A percentile compares a stretch with the other conserved stretches of the same genome.
Evolutionary conservation across 37 sponge, comb jelly and placozoan genomes (phyloP).

Genomic region (Hexactinellida sp.): DNA sequence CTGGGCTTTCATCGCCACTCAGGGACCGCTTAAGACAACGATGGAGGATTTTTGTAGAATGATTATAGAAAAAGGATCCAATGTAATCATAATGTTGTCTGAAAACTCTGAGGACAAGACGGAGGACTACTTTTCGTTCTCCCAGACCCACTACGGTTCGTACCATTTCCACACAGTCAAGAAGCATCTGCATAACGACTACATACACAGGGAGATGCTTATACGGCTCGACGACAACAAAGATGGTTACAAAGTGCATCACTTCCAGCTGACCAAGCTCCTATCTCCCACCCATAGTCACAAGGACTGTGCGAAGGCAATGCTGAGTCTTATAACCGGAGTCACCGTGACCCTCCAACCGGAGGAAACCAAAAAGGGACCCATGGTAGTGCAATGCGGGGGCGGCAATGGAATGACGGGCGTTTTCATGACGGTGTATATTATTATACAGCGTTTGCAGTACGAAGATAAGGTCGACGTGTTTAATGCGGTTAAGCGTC

Average conservation of each 20-base stretch:
- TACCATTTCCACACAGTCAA: not conserved
- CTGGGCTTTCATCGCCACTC: conserved; percentile 5
- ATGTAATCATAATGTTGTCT: conserved; percentile 1
- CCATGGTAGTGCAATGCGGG: not conserved
- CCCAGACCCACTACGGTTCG: not conserved
- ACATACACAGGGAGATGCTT: not conserved
- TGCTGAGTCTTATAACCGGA: not conserved
- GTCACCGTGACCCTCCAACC: not conserved
- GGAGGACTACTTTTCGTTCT: not conserved
- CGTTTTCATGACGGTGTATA: not conserved
- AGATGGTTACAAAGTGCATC: not conserved
- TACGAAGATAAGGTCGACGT: not conserved
- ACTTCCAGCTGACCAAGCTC: not conserved
- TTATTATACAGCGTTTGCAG: not conserved
- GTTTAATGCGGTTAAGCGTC: not conserved
- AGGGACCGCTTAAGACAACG: not conserved
- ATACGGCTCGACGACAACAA: not conserved
- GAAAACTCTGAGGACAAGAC: not conserved
- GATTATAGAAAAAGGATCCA: not conserved
- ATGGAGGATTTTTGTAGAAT: conserved; percentile 2
- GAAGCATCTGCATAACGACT: conserved; percentile 6
- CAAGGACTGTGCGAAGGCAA: not conserved
- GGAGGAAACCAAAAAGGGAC: not conserved
- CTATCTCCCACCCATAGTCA: not conserved
- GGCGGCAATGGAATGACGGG: not conserved